These are phyloP conservation scores for Peromyscus leucopus DNA, from an alignment of 2,113 vertebrate genomes.

Conservation along the genomic window DNA sequence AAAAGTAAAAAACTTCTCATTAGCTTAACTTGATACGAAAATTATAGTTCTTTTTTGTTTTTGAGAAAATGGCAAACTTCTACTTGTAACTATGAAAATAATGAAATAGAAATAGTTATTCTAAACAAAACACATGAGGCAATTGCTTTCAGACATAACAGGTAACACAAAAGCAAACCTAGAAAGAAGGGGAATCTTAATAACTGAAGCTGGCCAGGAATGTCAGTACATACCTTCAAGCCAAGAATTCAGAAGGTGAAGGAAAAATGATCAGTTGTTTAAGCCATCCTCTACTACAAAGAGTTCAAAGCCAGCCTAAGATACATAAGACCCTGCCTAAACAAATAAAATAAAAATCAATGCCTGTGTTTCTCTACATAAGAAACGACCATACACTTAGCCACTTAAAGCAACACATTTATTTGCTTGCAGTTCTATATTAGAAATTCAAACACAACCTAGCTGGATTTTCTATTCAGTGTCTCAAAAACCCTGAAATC, in stretches of 20 bases:
- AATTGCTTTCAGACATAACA: not conserved
- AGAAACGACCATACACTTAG: not conserved
- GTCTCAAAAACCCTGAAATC: not conserved
- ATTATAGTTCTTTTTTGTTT: not conserved
- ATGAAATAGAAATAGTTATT: not conserved
- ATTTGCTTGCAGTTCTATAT: not conserved
- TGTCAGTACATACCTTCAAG: not conserved
- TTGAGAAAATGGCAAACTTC: too few species aligned
- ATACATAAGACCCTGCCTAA: not conserved
- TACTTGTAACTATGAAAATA: too few species aligned
- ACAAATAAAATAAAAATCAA: not conserved
- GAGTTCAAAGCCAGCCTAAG: not conserved
- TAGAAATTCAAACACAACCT: not conserved
- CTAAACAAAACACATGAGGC: not conserved
- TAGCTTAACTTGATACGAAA: not conserved
- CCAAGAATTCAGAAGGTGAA: not conserved
- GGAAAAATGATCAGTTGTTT: not conserved
- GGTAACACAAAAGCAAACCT: not conserved
- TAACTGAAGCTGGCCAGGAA: not conserved
- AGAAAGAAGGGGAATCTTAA: not conserved
- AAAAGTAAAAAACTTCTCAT: not conserved
- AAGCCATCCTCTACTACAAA: not conserved
- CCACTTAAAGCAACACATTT: not conserved
- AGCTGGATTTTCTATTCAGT: not conserved
- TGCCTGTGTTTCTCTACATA: conserved; percentile 12